Conservation (phyloP, 2,888 invertebrate genomes). For the Hypsopygia costalis region DNA sequence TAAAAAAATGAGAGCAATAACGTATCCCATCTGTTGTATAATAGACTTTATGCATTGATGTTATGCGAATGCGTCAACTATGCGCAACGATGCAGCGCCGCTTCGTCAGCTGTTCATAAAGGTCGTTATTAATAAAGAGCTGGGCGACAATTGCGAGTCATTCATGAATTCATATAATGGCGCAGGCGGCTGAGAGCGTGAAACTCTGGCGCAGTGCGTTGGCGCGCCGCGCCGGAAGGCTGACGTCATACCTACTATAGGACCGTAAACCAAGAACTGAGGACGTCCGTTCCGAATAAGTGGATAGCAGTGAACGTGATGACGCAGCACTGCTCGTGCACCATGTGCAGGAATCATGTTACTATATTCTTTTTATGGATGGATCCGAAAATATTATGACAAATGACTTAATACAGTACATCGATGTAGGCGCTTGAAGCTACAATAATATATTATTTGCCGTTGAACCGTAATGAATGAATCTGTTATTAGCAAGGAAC, state of each 20-base stretch:
- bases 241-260: constrained; percentile 62
- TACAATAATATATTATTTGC: too few species aligned
- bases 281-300: constrained; percentile 59
- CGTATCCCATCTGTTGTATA: too few species aligned
- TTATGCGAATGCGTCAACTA: constrained; percentile 14
- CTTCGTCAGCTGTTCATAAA: constrained; percentile 47
- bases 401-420: too few species aligned
- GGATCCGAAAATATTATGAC: too few species aligned
- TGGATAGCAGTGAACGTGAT: constrained; percentile 41
- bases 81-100: constrained; percentile 22
- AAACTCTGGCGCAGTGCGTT: constrained; percentile 29
- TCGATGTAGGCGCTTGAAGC: too few species aligned
- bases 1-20: too few species aligned
- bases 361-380: too few species aligned
- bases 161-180: constrained; percentile 41
- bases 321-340: constrained; percentile 38
- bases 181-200: constrained; percentile 47
- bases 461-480: too few species aligned
- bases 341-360: constrained; percentile 27
- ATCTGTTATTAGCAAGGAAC: constrained; percentile 22
- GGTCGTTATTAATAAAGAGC: constrained; percentile 46
- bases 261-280: constrained; percentile 52
- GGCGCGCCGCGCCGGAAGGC: constrained; percentile 49
- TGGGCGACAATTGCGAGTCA: constrained; percentile 45
- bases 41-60: neutral